Evolutionary conservation across 2,888 invertebrate species (phyloP).

Genomic region (Caradrina clavipalpis): DNA sequence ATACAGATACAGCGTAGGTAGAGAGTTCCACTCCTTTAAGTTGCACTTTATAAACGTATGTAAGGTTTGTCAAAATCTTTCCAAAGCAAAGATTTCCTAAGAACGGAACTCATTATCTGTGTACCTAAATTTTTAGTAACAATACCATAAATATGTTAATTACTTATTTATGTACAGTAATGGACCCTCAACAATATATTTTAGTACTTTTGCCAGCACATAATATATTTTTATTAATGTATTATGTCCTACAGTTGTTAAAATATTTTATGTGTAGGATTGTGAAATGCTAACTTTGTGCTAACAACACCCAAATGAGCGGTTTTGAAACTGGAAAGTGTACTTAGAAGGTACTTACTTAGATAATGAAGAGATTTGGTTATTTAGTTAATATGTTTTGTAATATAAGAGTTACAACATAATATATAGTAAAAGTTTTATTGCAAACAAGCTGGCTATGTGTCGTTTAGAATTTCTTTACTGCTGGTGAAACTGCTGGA

Average conservation of each 20-base stretch:
- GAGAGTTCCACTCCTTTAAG: too few species aligned
- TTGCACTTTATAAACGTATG: too few species aligned
- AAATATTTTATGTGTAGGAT: constrained; percentile 19
- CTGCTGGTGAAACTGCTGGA: too few species aligned
- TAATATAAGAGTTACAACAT: constrained; percentile 5
- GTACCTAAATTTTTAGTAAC: constrained; percentile 21
- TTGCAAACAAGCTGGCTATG: too few species aligned
- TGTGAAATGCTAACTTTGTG: constrained; percentile 32
- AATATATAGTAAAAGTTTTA: neutral
- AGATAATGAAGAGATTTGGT: constrained; percentile 4
- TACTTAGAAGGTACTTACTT: neutral
- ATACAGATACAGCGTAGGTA: too few species aligned
- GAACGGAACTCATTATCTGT: neutral
- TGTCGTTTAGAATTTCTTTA: neutral
- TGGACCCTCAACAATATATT: constrained; percentile 23
- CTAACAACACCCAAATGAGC: constrained; percentile 25
- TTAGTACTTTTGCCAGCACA: constrained; percentile 21
- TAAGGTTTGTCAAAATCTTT: neutral
- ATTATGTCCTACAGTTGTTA: constrained; percentile 16
- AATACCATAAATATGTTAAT: constrained; percentile 28
- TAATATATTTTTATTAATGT: constrained; percentile 27
- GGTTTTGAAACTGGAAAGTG: constrained; percentile 4
- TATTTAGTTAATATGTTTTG: constrained; percentile 8
- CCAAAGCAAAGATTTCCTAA: neutral
- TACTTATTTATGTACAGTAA: constrained; percentile 28